Evolutionary conservation across 2,113 vertebrate genomes (phyloP).

Genomic region (Meles meles): DNA sequence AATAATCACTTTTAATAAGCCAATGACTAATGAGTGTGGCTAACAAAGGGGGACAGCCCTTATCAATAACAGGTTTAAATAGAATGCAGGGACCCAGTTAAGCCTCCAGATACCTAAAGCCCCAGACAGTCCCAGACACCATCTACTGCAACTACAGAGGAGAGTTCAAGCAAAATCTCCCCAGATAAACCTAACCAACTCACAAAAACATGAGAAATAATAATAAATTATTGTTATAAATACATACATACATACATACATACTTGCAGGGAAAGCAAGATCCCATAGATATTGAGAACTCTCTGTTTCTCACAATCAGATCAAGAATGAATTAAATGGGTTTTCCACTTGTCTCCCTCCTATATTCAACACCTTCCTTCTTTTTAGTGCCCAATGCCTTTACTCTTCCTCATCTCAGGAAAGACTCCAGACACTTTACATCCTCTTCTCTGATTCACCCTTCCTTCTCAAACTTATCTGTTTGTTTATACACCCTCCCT

Average conservation of each 20-base stretch:
- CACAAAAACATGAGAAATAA: not conserved
- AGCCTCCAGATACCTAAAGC: not conserved
- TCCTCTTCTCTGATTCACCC: not conserved
- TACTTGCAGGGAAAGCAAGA: not conserved
- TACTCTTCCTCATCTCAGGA: not conserved
- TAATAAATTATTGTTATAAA: not conserved
- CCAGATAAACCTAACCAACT: not conserved
- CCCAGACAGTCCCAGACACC: not conserved
- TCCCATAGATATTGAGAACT: not conserved
- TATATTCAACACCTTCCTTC: not conserved
- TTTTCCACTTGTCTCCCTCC: not conserved
- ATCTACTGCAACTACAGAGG: not conserved
- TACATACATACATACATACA: too few relatives aligned
- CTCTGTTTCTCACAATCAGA: not conserved
- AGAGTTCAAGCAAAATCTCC: not conserved
- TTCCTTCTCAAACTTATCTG: not conserved
- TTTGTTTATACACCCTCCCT: not conserved
- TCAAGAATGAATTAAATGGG: slow-evolving; percentile 28
- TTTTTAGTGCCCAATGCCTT: not conserved
- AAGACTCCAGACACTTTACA: not conserved
- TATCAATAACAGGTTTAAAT: not conserved
- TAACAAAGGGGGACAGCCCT: not conserved
- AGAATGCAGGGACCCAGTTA: not conserved
- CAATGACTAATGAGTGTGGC: not conserved
- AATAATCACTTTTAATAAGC: slow-evolving; percentile 36